A percentile compares a stretch with the other conserved stretches of the same genome.
These are phyloP conservation scores for Sebastes flavidus DNA, from an alignment of 2,797 vertebrate species.

Conservation along the genomic window DNA sequence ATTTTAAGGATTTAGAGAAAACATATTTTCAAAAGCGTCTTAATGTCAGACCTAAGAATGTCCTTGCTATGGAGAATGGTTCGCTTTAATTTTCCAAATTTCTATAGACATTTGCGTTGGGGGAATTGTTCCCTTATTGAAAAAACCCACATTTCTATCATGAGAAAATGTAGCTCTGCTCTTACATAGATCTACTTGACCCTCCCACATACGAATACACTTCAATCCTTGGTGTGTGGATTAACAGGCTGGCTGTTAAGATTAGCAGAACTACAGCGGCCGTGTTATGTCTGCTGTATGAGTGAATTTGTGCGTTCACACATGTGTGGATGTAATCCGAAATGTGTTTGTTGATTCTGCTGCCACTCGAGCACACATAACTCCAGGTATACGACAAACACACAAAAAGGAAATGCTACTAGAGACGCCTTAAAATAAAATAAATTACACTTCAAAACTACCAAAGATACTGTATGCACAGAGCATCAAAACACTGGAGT, in stretches of 20 bases:
- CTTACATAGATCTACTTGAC: neutral
- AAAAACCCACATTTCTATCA: neutral
- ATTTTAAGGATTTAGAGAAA: neutral
- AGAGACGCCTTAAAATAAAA: neutral
- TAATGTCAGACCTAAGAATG: neutral
- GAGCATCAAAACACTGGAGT: neutral
- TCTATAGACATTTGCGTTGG: neutral
- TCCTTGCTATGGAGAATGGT: neutral
- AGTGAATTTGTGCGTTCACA: neutral
- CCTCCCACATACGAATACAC: conserved; percentile 8
- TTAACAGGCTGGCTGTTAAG: conserved; percentile 36
- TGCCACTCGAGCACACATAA: neutral
- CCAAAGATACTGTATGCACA: neutral
- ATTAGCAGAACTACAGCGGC: conserved; percentile 25
- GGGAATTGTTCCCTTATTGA: neutral
- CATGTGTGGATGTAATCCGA: neutral
- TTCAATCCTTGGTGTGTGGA: conserved; percentile 21
- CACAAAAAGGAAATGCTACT: neutral
- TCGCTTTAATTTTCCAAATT: neutral
- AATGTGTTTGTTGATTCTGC: neutral
- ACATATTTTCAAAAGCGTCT: neutral
- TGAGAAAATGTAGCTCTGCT: neutral
- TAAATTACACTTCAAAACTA: neutral
- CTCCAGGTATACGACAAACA: neutral
- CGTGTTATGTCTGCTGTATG: conserved; percentile 16